Conservation (phyloP, 2,113 vertebrate species). For the Ellobius talpinus region DNA sequence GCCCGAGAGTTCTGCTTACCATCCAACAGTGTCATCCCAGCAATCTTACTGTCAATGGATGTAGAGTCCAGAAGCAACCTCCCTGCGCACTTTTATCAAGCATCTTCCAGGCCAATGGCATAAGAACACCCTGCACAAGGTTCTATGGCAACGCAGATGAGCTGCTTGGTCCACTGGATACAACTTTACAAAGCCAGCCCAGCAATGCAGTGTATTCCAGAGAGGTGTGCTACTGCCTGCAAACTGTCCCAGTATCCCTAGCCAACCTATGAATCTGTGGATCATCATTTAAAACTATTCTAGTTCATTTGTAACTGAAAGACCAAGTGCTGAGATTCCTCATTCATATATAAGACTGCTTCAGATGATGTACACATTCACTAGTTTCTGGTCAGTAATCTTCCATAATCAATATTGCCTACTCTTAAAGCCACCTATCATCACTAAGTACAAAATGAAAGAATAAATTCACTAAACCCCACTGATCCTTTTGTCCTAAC, state of each 20-base stretch:
- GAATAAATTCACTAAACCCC: neutral
- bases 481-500: neutral
- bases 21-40: neutral
- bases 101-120: neutral
- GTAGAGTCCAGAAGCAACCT: neutral
- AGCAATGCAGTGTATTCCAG: neutral
- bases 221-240: neutral
- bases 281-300: neutral
- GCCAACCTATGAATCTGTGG: neutral
- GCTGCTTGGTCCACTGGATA: neutral
- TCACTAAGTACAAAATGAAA: neutral
- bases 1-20: neutral
- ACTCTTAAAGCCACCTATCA: neutral
- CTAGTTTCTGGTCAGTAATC: neutral
- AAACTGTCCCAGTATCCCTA: neutral
- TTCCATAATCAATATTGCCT: neutral
- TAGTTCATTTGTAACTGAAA: neutral
- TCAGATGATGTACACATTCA: accelerated
- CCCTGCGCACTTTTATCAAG: neutral
- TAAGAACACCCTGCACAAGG: neutral
- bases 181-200: neutral
- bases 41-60: neutral
- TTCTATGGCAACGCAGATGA: neutral
- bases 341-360: neutral
- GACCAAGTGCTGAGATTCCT: neutral